Percentiles rank a stretch among this genome's conserved stretches.
These are phyloP conservation scores for Xenopus petersii DNA, from an alignment of 2,797 vertebrate genomes.

Conservation along the genomic window DNA sequence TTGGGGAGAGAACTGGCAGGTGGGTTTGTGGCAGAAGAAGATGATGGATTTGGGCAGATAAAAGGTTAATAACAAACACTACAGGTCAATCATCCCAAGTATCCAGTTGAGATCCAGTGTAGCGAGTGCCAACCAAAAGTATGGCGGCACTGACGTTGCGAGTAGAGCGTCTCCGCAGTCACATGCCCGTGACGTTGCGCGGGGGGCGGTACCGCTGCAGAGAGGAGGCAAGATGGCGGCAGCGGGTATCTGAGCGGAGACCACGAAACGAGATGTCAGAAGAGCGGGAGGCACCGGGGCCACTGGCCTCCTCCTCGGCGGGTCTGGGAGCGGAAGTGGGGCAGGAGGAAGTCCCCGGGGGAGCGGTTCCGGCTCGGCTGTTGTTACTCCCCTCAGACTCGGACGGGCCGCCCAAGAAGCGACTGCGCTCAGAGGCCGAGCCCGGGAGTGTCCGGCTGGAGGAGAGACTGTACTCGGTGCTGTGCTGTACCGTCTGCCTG, in stretches of 20 bases:
- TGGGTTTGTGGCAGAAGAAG: no score
- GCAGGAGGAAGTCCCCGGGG: constrained; percentile 70
- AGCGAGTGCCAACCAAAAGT: no score
- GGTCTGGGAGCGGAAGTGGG: constrained; percentile 62
- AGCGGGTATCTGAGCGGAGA: not conserved
- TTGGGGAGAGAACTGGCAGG: no score
- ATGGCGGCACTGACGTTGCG: no score
- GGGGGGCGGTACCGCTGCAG: no score
- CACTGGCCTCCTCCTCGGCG: constrained; percentile 67
- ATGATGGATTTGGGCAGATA: no score
- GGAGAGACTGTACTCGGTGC: constrained; percentile 90
- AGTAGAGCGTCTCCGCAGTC: no score
- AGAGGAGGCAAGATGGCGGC: no score
- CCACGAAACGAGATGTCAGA: constrained; percentile 53
- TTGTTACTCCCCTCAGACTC: constrained; percentile 57
- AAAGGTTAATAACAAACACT: no score
- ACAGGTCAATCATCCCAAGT: no score
- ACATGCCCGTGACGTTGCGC: no score
- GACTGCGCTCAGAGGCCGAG: constrained; percentile 76
- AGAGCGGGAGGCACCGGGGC: constrained; percentile 76
- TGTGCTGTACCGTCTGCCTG: constrained; percentile 95
- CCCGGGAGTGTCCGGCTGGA: constrained; percentile 80
- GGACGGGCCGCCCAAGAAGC: constrained; percentile 89
- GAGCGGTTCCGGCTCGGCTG: constrained; percentile 56
- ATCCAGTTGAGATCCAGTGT: no score